Base-by-base conservation (phyloP, 2,888 invertebrate species). In the Cancer borealis region DNA sequence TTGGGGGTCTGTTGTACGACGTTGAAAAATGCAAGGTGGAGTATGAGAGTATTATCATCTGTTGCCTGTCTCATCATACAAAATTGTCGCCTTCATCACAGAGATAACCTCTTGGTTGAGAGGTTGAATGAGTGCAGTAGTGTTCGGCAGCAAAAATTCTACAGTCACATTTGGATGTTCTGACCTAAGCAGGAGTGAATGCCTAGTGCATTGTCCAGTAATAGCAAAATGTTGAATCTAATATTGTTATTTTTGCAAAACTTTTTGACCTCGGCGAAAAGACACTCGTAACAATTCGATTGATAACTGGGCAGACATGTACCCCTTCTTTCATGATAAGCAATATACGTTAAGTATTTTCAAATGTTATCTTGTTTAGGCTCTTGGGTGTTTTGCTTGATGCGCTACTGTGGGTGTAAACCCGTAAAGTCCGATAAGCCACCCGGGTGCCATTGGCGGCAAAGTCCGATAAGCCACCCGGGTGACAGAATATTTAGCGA, bases 191-290 rank as follows among this genome's bases (percentile, higher is more conserved):
- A 89, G 89, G 17, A 46, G 89, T 26, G 89, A 89, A n/a, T 89
- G 89, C 39, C 39, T 39, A 39, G 39, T 2, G 39, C 39, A 39
- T 39, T 39, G 39, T 39, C 39, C 39, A 39, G 39, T 39, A 39
- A 39, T 39, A 39, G 39, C 39, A 39, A 39, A 39, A 39, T 39
- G 39, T 39, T 39, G 14, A 21, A 91, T 10, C 54, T 8, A 17
- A 91, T 60, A 26, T 91, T 91, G 30, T 91, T n/a, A 12, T 49
- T 54, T 54, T 91, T 91, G 54, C 91, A 91, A 91, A 54, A 91
- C 26, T 47, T 54, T 30, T 91, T 21, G 6, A 91, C 91, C 54
- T 47, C n/a, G 26, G 26, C 26, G 1, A 91, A n/a, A 54, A 91
- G 54, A 54, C 6, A 5, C 26, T 90, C 54, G n/a, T 47, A 39